These are phyloP conservation scores for Chironex yamaguchii DNA, from an alignment of 30 jellyfish, hydroid and myxozoan genomes.

Conservation along the genomic window DNA sequence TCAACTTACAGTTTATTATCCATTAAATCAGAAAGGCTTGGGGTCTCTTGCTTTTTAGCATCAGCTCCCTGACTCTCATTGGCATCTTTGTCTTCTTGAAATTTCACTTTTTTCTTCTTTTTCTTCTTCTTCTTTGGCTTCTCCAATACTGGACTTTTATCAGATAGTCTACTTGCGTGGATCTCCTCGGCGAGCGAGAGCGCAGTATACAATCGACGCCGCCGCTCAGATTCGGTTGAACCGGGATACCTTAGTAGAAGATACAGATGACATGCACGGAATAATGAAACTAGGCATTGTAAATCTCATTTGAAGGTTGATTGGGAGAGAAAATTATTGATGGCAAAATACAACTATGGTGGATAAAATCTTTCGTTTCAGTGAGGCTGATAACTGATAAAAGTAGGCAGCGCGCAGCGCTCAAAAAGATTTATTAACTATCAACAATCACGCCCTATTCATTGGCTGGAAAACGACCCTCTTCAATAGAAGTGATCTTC, in stretches of 20 bases:
- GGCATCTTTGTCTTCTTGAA: slow-evolving; percentile 44
- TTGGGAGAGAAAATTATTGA: no score
- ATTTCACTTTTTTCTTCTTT: slow-evolving; percentile 54
- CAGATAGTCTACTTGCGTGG: slow-evolving; percentile 63
- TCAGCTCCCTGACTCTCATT: slow-evolving; percentile 11
- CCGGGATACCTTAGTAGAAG: slow-evolving; percentile 69
- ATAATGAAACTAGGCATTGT: no score
- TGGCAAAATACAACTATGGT: no score
- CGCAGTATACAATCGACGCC: slow-evolving; percentile 75
- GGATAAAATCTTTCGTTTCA: no score
- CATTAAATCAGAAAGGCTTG: slow-evolving; percentile 50
- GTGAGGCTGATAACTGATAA: no score
- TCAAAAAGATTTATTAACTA: no score
- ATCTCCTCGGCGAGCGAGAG: slow-evolving; percentile 80
- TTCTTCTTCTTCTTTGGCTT: slow-evolving; percentile 64
- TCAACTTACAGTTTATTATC: slow-evolving; percentile 70
- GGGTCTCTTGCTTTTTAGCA: slow-evolving; percentile 46
- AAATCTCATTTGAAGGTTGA: no score
- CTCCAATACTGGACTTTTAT: slow-evolving; percentile 34
- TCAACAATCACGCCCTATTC: no score
- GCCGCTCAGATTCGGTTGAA: slow-evolving; percentile 77
- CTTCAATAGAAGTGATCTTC: no score
- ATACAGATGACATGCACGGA: no score
- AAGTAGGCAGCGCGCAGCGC: no score
- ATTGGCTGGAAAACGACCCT: no score